Conservation (phyloP, 2,888 invertebrate species). For the Serrognathus titanus region DNA sequence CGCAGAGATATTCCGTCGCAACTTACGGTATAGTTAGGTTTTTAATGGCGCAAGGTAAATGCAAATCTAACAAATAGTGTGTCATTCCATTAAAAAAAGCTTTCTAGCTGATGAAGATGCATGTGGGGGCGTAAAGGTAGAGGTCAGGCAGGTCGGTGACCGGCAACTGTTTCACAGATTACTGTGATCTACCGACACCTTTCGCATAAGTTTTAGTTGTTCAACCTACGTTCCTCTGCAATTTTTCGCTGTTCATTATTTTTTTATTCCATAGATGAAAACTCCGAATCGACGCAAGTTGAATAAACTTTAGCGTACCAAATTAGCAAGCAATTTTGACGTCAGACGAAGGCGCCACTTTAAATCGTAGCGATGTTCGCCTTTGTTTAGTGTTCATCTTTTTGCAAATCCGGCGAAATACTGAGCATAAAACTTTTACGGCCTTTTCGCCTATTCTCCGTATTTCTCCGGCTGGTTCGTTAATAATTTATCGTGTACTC, state of each 20-base stretch:
- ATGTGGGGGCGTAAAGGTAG: constrained; percentile 45
- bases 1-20: too few species aligned
- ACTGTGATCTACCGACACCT: constrained; percentile 45
- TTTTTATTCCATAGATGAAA: neutral
- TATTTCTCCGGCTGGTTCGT: neutral
- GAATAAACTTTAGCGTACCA: too few species aligned
- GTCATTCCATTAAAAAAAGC: constrained; percentile 29
- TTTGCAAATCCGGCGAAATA: too few species aligned
- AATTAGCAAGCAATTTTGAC: too few species aligned
- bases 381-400: too few species aligned
- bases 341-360: too few species aligned
- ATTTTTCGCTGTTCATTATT: neutral
- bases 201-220: constrained; percentile 33
- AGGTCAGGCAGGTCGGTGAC: constrained; percentile 47
- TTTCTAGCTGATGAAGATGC: constrained; percentile 37
- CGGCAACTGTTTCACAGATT: constrained; percentile 39
- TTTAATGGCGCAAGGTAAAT: constrained; percentile 6
- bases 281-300: neutral
- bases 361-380: too few species aligned
- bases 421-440: neutral
- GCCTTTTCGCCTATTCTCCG: neutral
- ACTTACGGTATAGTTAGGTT: neutral
- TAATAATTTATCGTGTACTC: constrained; percentile 16
- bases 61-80: constrained; percentile 27
- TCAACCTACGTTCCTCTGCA: neutral